Percentiles rank a stretch among this genome's conserved stretches.
Conservation (phyloP, 2,797 vertebrate species). For the Perodicticus potto region DNA sequence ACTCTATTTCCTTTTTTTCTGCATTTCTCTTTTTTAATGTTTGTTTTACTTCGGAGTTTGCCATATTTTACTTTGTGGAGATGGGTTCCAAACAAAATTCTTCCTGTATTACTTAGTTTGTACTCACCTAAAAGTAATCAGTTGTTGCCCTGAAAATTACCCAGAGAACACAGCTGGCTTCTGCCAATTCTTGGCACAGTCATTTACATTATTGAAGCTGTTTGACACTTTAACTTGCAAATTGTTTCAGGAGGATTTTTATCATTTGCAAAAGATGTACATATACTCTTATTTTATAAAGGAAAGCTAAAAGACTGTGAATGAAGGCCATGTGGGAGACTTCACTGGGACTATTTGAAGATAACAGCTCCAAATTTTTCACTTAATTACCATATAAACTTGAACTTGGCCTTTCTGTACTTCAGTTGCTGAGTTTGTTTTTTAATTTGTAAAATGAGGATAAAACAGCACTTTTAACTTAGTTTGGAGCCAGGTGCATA, state of each 20-base stretch:
- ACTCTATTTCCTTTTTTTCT: background rate
- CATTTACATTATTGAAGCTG: constrained; percentile 48
- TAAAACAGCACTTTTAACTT: background rate
- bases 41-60: background rate
- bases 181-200: constrained; percentile 80
- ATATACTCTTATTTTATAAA: background rate
- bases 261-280: background rate
- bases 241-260: background rate
- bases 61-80: background rate
- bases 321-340: background rate
- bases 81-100: background rate
- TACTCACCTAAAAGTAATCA: constrained; percentile 76
- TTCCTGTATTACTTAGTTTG: constrained; percentile 80
- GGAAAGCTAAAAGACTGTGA: background rate
- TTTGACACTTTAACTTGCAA: constrained; percentile 49
- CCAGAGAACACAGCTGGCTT: constrained; percentile 77
- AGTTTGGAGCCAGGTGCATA: background rate
- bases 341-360: background rate
- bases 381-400: background rate
- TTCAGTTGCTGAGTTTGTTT: background rate
- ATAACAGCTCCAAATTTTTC: background rate
- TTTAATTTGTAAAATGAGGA: constrained; percentile 22
- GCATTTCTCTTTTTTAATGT: background rate
- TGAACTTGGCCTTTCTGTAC: background rate
- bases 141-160: constrained; percentile 75